phyloP scores from a whole-genome alignment of 2,797 vertebrate genomes.

The Oophaga sylvatica region DNA sequence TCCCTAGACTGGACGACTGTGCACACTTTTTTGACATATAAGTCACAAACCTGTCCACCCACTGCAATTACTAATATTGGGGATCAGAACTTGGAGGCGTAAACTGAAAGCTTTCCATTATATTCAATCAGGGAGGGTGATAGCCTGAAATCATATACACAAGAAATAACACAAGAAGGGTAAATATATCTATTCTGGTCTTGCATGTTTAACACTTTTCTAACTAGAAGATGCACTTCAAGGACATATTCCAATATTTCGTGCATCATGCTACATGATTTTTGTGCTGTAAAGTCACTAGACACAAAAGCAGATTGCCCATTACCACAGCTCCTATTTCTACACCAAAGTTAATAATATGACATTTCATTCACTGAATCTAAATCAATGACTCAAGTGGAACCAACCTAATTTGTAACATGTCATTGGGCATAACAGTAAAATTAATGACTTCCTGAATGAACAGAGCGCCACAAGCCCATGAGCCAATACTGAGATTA shows the following conservation, averaged over 20 bases:
- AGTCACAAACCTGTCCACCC: too few relatives aligned
- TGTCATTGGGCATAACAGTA: background rate
- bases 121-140: too few relatives aligned
- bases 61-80: too few relatives aligned
- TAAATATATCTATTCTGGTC: too few relatives aligned
- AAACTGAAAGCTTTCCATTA: too few relatives aligned
- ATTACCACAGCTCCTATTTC: background rate
- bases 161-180: too few relatives aligned
- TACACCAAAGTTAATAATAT: background rate
- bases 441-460: background rate
- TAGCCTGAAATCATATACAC: too few relatives aligned
- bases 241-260: background rate
- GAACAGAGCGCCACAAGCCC: background rate
- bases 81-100: too few relatives aligned
- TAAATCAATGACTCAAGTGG: slow-evolving; percentile 5
- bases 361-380: background rate
- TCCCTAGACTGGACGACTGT: too few relatives aligned
- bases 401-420: slow-evolving; percentile 22
- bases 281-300: background rate
- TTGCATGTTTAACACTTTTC: too few relatives aligned
- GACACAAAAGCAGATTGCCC: background rate
- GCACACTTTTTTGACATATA: too few relatives aligned
- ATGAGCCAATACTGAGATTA: background rate
- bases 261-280: background rate
- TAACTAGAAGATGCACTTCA: too few relatives aligned